Percentiles rank a stretch among this genome's conserved stretches.
These are phyloP conservation scores for Pogonus chalceus DNA, from an alignment of 1,140 invertebrate species.

Conservation along the genomic window DNA sequence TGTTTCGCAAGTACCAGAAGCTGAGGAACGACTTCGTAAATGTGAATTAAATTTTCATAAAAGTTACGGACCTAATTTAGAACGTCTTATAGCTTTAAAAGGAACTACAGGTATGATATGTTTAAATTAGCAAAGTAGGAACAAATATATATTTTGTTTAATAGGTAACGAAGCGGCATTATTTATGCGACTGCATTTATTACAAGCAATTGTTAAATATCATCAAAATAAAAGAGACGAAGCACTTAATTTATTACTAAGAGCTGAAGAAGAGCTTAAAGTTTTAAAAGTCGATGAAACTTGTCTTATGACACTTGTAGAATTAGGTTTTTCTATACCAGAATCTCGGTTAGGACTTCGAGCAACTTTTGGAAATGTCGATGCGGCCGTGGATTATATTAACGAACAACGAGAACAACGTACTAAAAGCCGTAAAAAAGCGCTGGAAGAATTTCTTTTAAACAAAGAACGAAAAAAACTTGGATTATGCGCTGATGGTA, in stretches of 20 bases:
- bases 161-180: constrained; percentile 59
- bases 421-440: constrained; percentile 39
- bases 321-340: constrained; percentile 49
- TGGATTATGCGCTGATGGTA: constrained; percentile 37
- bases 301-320: constrained; percentile 41
- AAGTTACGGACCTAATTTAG: constrained; percentile 61
- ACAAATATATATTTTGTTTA: background rate
- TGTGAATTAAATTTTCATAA: constrained; percentile 55
- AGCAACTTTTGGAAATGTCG: constrained; percentile 46
- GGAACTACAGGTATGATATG: constrained; percentile 42
- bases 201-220: constrained; percentile 67
- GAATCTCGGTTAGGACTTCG: constrained; percentile 57
- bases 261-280: constrained; percentile 49
- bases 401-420: constrained; percentile 44
- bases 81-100: constrained; percentile 57
- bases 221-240: constrained; percentile 56
- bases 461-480: constrained; percentile 35
- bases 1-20: constrained; percentile 59
- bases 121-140: constrained; percentile 13
- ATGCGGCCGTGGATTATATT: constrained; percentile 53
- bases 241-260: constrained; percentile 44
- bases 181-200: constrained; percentile 61
- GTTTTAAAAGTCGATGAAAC: constrained; percentile 50
- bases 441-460: constrained; percentile 40
- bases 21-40: constrained; percentile 48